phyloP scores from a whole-genome alignment of 2,888 invertebrate genomes.

The Oxycera nigricornis region DNA sequence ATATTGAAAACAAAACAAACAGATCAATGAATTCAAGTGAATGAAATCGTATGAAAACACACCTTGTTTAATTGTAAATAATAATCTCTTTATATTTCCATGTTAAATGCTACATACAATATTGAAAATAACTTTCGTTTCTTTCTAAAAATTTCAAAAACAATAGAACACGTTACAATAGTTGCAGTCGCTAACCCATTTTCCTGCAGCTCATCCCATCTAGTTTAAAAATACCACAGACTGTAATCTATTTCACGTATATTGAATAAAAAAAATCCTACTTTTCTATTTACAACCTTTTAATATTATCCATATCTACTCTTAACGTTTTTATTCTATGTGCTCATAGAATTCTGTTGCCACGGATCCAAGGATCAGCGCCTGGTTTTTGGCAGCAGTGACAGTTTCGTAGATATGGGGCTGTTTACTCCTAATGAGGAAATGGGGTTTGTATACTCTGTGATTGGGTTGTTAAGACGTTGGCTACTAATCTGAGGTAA shows the following conservation, averaged over 20 bases:
- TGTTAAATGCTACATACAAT: background rate
- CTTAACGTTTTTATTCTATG: background rate
- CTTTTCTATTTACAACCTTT: conserved; percentile 34
- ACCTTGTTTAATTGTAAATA: too few species aligned
- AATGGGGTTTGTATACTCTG: conserved; percentile 32
- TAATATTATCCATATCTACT: background rate
- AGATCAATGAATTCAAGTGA: too few species aligned
- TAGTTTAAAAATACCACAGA: conserved; percentile 26
- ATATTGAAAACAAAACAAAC: too few species aligned
- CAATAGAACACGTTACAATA: background rate
- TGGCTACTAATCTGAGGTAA: conserved; percentile 57
- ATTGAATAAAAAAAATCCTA: conserved; percentile 27
- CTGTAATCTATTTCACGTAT: conserved; percentile 4
- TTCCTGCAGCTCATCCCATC: background rate
- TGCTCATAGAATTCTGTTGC: background rate
- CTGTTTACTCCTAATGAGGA: conserved; percentile 9
- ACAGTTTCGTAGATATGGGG: conserved; percentile 44
- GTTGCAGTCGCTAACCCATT: background rate
- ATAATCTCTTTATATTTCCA: conserved; percentile 1
- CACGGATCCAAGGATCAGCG: background rate
- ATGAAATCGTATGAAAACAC: too few species aligned
- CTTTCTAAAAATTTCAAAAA: background rate
- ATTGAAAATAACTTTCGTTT: background rate
- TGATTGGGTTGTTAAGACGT: conserved; percentile 47
- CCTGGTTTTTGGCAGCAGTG: conserved; percentile 35